A percentile compares a stretch with the other conserved stretches of the same genome.
Evolutionary conservation across 2,113 vertebrate species (phyloP).

Genomic region (Phylloscopus whistleri): DNA sequence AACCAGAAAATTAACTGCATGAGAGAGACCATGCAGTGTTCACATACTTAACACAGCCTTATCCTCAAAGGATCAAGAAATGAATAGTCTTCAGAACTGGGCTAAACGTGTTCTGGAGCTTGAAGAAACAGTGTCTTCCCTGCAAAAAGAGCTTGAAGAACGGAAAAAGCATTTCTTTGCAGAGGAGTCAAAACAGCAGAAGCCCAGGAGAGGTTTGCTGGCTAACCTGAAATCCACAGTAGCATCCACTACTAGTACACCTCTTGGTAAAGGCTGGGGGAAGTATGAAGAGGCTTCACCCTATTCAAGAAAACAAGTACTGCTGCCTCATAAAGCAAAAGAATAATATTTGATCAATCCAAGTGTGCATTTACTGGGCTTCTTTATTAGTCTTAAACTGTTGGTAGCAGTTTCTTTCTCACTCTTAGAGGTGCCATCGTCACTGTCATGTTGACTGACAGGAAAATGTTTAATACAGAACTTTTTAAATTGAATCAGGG

Average conservation of each 20-base stretch:
- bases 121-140: conserved; percentile 66
- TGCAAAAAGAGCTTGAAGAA: conserved; percentile 70
- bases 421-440: background rate
- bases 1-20: background rate
- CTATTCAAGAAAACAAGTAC: conserved; percentile 13
- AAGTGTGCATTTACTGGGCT: background rate
- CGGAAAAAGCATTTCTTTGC: conserved; percentile 24
- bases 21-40: background rate
- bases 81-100: conserved; percentile 51
- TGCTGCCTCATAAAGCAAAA: conserved; percentile 13
- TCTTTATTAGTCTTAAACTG: background rate
- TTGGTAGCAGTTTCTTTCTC: background rate
- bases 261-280: conserved; percentile 54
- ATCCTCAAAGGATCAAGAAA: conserved; percentile 59
- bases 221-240: conserved; percentile 82
- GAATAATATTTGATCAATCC: background rate
- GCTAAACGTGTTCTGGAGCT: conserved; percentile 67
- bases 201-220: conserved; percentile 75
- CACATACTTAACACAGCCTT: background rate
- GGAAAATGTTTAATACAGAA: background rate
- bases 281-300: conserved; percentile 19
- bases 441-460: background rate
- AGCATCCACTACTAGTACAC: conserved; percentile 57
- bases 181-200: conserved; percentile 65
- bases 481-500: background rate